phyloP scores from a whole-genome alignment of 2,797 vertebrate species.

The Lophius americanus region DNA sequence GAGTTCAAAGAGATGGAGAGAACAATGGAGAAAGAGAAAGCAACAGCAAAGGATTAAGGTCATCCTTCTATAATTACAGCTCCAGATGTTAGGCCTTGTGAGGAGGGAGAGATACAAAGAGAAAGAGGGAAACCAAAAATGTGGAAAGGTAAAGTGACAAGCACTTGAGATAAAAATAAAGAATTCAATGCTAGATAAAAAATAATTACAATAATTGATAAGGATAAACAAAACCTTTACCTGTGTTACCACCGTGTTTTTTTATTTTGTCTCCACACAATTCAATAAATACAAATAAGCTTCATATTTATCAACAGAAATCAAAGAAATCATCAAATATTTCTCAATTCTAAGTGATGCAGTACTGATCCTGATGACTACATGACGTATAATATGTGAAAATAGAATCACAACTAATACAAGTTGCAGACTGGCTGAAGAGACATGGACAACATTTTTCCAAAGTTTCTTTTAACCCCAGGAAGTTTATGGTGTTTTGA shows the following conservation, averaged over 20 bases:
- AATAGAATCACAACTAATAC: constrained; percentile 7
- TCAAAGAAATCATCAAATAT: constrained; percentile 56
- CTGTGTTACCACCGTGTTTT: constrained; percentile 41
- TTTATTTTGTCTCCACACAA: constrained; percentile 71
- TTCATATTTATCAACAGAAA: constrained; percentile 72
- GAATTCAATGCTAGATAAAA: constrained; percentile 23
- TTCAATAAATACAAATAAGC: constrained; percentile 86
- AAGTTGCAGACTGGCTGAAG: constrained; percentile 14
- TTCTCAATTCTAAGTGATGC: not conserved
- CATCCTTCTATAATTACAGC: constrained; percentile 24
- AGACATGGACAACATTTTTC: not conserved
- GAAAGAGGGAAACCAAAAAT: constrained; percentile 1
- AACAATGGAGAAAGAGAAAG: constrained; percentile 5
- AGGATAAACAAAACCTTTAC: not conserved
- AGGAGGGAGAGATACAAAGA: not conserved
- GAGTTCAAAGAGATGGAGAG: not conserved
- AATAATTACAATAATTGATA: too few relatives aligned
- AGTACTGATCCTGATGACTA: not conserved
- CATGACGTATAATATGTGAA: not conserved
- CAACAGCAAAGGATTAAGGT: constrained; percentile 10
- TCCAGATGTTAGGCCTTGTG: constrained; percentile 22
- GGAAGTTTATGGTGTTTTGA: constrained; percentile 27
- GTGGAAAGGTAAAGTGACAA: constrained; percentile 14
- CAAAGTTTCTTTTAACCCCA: constrained; percentile 12
- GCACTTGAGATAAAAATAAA: constrained; percentile 11